Base-by-base conservation (phyloP, 2,113 vertebrate species). In the Ptychochromis oligacanthus region DNA sequence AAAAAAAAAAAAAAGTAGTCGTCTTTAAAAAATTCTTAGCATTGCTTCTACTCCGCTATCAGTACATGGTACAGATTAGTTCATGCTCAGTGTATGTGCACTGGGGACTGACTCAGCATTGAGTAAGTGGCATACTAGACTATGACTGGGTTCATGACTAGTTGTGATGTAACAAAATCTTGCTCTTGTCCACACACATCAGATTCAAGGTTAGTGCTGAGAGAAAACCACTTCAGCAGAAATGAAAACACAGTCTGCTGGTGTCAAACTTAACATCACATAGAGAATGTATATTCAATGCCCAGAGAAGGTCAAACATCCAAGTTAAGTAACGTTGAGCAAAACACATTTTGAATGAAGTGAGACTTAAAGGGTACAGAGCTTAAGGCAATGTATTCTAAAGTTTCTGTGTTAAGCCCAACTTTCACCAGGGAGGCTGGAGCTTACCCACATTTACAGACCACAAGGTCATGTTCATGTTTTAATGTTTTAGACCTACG, bases 161-260 rank as follows among this genome's bases (percentile, higher is more conserved):
- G 49, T 54, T 20, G 67, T 31, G 28, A 54, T 55, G 67, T 74
- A 74, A 74, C 26, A 55, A 28, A 31, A 70, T 49, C 64, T 49
- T 28, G 22, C 40, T 28, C 22, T 7, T 18, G 14, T 70, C 40
- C 64, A 28, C 40, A 49, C 64, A 49, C 40, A 49, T 70, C 40
- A 34, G 18, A 74, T 55, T 31, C 28, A 54, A 72, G 67, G 11
- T 72, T 49, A 72, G 17, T 17, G 18, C 67, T n/a, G n/a, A 3
- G 67, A 55, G 67, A 74, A 52, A 74, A 74, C 6, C 18, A 54
- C 67, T 55, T 74, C 67, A 74, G 67, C 43, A 74, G 46, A 54
- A 31, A 52, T 14, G 43, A 31, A n/a, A 74, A 55, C 24, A 56
- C 55, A 74, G 46, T n/a, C 46, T 52, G 67, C 26, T 46, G 64